Percentiles rank a stretch among this genome's conserved stretches.
Evolutionary conservation across 2,797 vertebrate genomes (phyloP).

Genomic region (Anguilla obscura): DNA sequence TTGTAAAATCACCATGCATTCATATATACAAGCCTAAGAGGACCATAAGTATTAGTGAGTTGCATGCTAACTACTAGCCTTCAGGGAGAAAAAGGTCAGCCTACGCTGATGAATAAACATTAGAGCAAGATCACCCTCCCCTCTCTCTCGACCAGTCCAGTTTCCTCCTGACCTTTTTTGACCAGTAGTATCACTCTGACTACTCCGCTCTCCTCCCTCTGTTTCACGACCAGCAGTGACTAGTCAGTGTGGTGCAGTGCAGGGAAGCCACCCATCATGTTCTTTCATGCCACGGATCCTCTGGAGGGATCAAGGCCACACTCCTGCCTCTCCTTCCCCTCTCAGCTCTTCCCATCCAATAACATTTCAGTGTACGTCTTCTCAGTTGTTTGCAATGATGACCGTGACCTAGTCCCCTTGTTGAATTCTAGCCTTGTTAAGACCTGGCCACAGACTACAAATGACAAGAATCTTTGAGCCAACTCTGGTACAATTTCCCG

Average conservation of each 20-base stretch:
- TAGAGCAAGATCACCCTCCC: neutral
- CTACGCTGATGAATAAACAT: neutral
- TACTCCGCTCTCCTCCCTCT: neutral
- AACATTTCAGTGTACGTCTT: neutral
- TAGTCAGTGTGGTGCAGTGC: neutral
- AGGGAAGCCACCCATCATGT: neutral
- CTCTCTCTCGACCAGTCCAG: neutral
- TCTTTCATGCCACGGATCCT: neutral
- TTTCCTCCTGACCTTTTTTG: slow-evolving; percentile 6
- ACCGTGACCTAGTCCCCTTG: neutral
- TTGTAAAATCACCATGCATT: neutral
- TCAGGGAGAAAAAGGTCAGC: neutral
- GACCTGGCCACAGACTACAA: neutral
- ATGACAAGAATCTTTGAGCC: neutral
- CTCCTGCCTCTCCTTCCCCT: neutral
- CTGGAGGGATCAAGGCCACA: neutral
- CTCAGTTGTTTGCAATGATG: neutral
- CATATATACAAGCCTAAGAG: neutral
- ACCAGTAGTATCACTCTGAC: neutral
- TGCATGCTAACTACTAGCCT: neutral
- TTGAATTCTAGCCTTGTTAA: neutral
- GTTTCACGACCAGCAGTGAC: neutral
- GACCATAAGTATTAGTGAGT: neutral
- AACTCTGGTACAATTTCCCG: neutral
- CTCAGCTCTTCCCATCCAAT: neutral